phyloP scores from a whole-genome alignment of 2,797 vertebrate genomes.

The Diplodus puntazzo region DNA sequence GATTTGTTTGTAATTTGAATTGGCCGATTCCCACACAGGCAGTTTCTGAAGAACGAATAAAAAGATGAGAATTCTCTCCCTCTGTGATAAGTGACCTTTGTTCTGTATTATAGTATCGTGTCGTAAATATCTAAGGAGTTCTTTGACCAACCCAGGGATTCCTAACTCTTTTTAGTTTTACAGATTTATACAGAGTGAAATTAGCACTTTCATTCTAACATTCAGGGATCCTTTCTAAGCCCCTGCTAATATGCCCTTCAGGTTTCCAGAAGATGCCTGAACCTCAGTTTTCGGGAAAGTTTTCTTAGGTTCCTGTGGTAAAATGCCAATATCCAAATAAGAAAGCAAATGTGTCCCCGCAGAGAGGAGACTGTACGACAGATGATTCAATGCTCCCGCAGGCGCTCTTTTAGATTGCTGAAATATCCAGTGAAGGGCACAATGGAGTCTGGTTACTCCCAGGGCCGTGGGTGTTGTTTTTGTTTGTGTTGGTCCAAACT shows the following conservation, averaged over 20 bases:
- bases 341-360: slow-evolving; percentile 39
- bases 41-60: too few relatives aligned
- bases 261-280: not conserved
- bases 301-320: slow-evolving; percentile 25
- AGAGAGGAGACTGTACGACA: slow-evolving; percentile 12
- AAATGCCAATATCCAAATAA: slow-evolving; percentile 35
- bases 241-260: not conserved
- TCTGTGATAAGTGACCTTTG: too few relatives aligned
- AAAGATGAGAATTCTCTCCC: too few relatives aligned
- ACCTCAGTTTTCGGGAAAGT: slow-evolving; percentile 4
- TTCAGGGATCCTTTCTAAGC: slow-evolving; percentile 9
- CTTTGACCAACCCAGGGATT: not conserved
- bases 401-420: slow-evolving; percentile 59
- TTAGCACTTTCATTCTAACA: not conserved
- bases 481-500: slow-evolving; percentile 64
- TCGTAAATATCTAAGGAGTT: too few relatives aligned
- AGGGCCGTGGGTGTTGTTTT: slow-evolving; percentile 67
- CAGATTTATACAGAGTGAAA: not conserved
- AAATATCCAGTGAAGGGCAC: slow-evolving; percentile 65
- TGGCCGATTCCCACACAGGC: too few relatives aligned
- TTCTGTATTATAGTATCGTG: too few relatives aligned
- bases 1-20: too few relatives aligned
- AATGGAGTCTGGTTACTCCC: slow-evolving; percentile 52
- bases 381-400: slow-evolving; percentile 52
- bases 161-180: not conserved